These are phyloP conservation scores for Arctia plantaginis DNA, from an alignment of 2,888 invertebrate genomes.

Conservation along the genomic window DNA sequence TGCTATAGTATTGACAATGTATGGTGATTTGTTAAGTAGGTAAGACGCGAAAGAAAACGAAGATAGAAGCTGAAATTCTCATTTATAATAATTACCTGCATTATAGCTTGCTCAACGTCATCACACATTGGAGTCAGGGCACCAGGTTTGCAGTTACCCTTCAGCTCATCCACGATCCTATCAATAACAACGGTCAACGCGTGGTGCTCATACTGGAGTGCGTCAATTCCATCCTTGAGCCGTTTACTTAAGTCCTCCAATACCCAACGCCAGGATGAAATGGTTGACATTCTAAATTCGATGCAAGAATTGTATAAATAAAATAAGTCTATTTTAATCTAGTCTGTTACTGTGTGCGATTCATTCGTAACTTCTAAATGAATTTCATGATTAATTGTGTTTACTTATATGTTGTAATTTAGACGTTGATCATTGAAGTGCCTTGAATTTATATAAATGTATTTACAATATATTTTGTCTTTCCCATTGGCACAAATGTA, in stretches of 20 bases:
- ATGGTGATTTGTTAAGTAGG: not conserved
- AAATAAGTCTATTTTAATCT: no score
- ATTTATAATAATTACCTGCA: constrained; percentile 53
- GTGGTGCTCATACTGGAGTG: constrained; percentile 71
- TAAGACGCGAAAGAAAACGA: not conserved
- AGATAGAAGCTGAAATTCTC: not conserved
- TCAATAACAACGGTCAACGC: constrained; percentile 70
- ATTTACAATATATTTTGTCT: not conserved
- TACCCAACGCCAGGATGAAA: constrained; percentile 80
- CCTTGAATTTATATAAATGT: no score
- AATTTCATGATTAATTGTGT: no score
- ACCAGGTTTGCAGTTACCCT: constrained; percentile 67
- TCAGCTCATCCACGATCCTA: constrained; percentile 69
- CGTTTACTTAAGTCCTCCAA: constrained; percentile 73
- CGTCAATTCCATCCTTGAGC: constrained; percentile 64
- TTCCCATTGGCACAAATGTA: not conserved
- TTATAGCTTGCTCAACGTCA: constrained; percentile 71
- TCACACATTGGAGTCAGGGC: constrained; percentile 68
- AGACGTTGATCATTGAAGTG: not conserved
- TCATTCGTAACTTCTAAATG: no score
- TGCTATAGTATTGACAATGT: not conserved
- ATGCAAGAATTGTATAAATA: not conserved
- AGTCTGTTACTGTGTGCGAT: no score
- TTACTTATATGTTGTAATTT: no score
- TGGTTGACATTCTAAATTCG: constrained; percentile 70